These are phyloP conservation scores for Athalia rosae DNA, from an alignment of 2,888 invertebrate species.

Conservation along the genomic window DNA sequence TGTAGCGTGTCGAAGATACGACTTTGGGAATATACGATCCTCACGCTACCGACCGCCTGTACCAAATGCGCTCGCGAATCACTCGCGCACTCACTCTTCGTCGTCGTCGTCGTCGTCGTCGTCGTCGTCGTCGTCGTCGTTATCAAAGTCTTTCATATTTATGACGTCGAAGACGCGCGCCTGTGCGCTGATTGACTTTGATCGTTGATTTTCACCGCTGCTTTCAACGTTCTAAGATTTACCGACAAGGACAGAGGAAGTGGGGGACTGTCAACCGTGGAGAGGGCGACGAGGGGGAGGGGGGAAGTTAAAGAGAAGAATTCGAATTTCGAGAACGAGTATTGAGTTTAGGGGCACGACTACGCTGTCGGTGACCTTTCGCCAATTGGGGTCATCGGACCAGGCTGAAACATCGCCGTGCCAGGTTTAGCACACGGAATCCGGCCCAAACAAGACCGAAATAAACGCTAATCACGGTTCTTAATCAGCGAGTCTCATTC, in stretches of 20 bases:
- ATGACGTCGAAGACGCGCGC: conserved; percentile 5
- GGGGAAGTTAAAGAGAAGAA: conserved; percentile 3
- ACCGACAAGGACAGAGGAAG: background rate
- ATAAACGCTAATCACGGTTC: conserved; percentile 71
- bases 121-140: conserved; percentile 5
- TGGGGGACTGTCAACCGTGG: background rate
- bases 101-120: conserved; percentile 17
- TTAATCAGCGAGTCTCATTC: conserved; percentile 64
- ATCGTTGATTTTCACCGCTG: conserved; percentile 13
- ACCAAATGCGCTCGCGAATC: background rate
- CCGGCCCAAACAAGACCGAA: conserved; percentile 69
- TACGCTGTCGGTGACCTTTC: conserved; percentile 58
- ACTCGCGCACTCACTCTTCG: background rate
- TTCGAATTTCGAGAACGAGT: conserved; percentile 15
- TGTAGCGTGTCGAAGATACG: background rate
- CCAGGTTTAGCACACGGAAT: conserved; percentile 69
- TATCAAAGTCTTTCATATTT: conserved; percentile 22
- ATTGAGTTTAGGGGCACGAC: conserved; percentile 45
- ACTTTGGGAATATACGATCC: background rate
- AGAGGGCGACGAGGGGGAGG: background rate
- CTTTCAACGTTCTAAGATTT: background rate
- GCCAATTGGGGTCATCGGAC: conserved; percentile 71
- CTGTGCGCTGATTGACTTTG: conserved; percentile 23
- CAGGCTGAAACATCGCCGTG: conserved; percentile 66
- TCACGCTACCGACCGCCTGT: background rate